A percentile compares a stretch with the other conserved stretches of the same genome.
Conservation (phyloP, 2,113 vertebrate species). For the Herpetotheres cachinnans region DNA sequence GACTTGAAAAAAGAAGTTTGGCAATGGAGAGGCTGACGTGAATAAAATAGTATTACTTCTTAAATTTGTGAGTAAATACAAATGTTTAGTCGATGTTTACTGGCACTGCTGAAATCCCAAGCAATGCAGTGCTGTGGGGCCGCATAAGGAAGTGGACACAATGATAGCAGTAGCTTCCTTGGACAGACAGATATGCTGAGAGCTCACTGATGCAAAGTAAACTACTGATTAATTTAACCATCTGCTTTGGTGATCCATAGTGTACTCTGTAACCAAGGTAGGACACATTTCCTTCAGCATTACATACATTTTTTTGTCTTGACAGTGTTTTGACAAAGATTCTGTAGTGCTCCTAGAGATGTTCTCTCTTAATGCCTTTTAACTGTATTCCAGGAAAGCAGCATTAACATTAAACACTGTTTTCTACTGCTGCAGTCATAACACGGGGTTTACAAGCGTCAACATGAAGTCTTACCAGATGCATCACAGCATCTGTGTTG, state of each 20-base stretch:
- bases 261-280: not conserved
- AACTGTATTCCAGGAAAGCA: not conserved
- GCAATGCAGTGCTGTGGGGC: not conserved
- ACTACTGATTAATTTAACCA: not conserved
- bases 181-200: not conserved
- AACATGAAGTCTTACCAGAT: not conserved
- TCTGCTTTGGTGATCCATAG: not conserved
- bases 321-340: slow-evolving; percentile 44
- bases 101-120: not conserved
- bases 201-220: not conserved
- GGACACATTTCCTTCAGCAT: not conserved
- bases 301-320: not conserved
- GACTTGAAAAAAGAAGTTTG: not conserved
- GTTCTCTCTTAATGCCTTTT: slow-evolving; percentile 6
- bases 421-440: slow-evolving; percentile 35
- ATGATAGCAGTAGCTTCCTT: not conserved
- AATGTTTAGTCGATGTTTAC: not conserved
- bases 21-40: not conserved
- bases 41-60: not conserved
- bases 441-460: not conserved
- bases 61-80: not conserved
- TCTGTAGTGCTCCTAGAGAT: not conserved
- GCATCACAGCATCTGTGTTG: slow-evolving; percentile 34
- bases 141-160: not conserved
- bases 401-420: slow-evolving; percentile 11